These are phyloP conservation scores for Brenthis hecate DNA, from an alignment of 2,888 invertebrate genomes.

Conservation along the genomic window DNA sequence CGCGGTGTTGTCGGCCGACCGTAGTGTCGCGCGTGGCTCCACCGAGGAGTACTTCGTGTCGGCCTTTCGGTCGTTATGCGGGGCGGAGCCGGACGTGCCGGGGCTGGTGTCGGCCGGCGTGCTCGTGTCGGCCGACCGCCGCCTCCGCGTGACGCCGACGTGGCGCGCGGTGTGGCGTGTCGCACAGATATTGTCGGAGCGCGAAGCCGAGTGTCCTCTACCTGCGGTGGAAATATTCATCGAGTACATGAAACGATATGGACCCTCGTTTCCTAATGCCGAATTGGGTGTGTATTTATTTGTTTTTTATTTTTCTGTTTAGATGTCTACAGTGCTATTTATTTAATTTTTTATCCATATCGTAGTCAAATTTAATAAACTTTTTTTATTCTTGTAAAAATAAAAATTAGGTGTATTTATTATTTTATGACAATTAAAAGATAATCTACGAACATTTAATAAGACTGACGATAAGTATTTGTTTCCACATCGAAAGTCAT, in stretches of 20 bases:
- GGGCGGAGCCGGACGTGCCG: slow-evolving; percentile 53
- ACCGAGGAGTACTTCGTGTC: slow-evolving; percentile 57
- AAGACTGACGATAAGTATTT: too few relatives aligned
- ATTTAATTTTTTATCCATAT: too few relatives aligned
- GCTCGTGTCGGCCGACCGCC: slow-evolving; percentile 46
- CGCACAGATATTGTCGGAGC: slow-evolving; percentile 61
- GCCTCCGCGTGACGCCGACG: slow-evolving; percentile 54
- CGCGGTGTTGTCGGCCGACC: slow-evolving; percentile 65
- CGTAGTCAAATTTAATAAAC: too few relatives aligned
- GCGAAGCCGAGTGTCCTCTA: slow-evolving; percentile 42
- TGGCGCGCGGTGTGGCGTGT: slow-evolving; percentile 72
- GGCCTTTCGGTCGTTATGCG: slow-evolving; percentile 56
- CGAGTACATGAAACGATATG: slow-evolving; percentile 63
- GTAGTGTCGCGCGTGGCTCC: slow-evolving; percentile 67
- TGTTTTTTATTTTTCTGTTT: neutral
- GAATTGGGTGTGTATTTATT: slow-evolving; percentile 56
- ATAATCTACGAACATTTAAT: too few relatives aligned
- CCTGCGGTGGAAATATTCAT: slow-evolving; percentile 52
- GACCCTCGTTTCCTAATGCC: slow-evolving; percentile 57
- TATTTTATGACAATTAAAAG: too few relatives aligned
- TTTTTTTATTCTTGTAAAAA: too few relatives aligned
- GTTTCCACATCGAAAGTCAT: too few relatives aligned
- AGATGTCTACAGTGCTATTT: too few relatives aligned
- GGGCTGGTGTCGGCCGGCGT: slow-evolving; percentile 59
- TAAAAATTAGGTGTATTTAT: too few relatives aligned